These are phyloP conservation scores for Diplolepis rosae DNA, from an alignment of 2,888 invertebrate genomes.

Conservation along the genomic window DNA sequence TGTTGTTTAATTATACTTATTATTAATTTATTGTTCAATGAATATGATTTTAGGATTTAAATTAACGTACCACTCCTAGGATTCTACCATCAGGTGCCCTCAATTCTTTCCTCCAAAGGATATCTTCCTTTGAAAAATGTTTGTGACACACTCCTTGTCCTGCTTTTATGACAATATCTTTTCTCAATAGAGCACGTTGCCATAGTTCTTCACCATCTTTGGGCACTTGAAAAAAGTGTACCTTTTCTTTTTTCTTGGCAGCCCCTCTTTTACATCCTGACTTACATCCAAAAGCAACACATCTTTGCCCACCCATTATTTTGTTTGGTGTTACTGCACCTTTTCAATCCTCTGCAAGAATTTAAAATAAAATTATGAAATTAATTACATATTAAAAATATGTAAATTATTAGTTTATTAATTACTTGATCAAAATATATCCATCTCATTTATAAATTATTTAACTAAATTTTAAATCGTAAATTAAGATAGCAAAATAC, in stretches of 20 bases:
- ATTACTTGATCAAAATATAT: too few relatives aligned
- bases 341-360: neutral
- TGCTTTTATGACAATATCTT: constrained; percentile 13
- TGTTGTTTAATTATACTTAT: neutral
- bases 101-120: constrained; percentile 31
- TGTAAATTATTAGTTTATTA: too few relatives aligned
- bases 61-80: constrained; percentile 34
- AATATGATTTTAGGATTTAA: neutral
- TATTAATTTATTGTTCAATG: neutral
- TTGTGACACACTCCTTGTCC: constrained; percentile 36
- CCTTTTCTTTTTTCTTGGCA: constrained; percentile 28
- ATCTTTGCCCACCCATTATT: neutral
- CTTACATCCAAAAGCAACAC: neutral
- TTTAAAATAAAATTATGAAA: neutral
- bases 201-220: constrained; percentile 34
- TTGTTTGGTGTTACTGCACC: too few relatives aligned
- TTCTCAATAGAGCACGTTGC: constrained; percentile 31
- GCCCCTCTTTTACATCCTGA: constrained; percentile 21
- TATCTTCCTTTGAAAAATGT: constrained; percentile 36
- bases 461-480: too few relatives aligned
- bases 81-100: constrained; percentile 29
- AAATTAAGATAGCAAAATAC: too few relatives aligned
- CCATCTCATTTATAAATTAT: too few relatives aligned
- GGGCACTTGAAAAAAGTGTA: constrained; percentile 37
- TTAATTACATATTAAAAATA: too few relatives aligned